A percentile compares a stretch with the other conserved stretches of the same genome.
These are phyloP conservation scores for Cephus cinctus DNA, from an alignment of 1,140 invertebrate species.

Conservation along the genomic window DNA sequence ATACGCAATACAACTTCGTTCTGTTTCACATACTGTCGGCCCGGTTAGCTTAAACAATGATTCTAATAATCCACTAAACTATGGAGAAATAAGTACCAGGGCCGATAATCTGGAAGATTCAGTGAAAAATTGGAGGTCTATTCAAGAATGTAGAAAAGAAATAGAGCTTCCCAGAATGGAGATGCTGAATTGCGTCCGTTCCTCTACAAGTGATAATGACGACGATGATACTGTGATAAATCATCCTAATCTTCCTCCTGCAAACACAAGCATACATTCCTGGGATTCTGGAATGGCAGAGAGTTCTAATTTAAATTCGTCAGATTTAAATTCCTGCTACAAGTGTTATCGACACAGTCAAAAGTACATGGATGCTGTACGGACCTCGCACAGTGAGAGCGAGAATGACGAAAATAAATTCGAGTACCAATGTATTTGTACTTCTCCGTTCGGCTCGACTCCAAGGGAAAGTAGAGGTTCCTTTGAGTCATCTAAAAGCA, in stretches of 20 bases:
- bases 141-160: too few species aligned
- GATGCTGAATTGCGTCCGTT: neutral
- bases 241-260: too few species aligned
- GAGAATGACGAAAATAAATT: conserved; percentile 67
- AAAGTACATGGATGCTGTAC: conserved; percentile 18
- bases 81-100: too few species aligned
- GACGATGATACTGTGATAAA: too few species aligned
- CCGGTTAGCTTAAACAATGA: too few species aligned
- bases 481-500: conserved; percentile 19
- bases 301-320: conserved; percentile 59
- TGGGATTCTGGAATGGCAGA: conserved; percentile 83
- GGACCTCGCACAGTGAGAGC: conserved; percentile 39
- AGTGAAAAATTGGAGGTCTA: too few species aligned
- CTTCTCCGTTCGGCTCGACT: conserved; percentile 70
- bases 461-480: conserved; percentile 50
- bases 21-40: too few species aligned
- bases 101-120: too few species aligned
- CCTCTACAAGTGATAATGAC: too few species aligned
- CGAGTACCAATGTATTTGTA: conserved; percentile 70
- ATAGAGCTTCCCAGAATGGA: conserved; percentile 7
- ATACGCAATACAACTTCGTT: neutral
- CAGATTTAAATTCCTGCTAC: conserved; percentile 41
- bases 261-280: conserved; percentile 60
- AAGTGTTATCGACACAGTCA: conserved; percentile 25
- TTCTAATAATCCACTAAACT: too few species aligned